phyloP scores from a whole-genome alignment of 2,888 invertebrate species.

The Anthophora plumipes region DNA sequence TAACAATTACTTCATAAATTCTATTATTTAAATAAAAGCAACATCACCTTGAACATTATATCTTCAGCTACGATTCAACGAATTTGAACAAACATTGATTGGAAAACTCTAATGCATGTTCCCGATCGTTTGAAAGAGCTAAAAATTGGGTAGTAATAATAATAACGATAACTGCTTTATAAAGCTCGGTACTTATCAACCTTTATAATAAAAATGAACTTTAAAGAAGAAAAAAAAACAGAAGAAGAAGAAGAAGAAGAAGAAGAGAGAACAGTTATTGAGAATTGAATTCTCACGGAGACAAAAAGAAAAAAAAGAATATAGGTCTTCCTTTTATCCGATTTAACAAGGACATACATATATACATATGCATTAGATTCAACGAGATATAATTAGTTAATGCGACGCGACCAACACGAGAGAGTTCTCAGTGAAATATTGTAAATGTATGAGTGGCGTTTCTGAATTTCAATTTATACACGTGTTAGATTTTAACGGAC shows the following conservation, averaged over 20 bases:
- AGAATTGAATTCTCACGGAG: slow-evolving; percentile 14
- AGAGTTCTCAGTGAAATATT: slow-evolving; percentile 44
- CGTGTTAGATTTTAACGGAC: slow-evolving; percentile 13
- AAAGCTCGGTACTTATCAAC: slow-evolving; percentile 7
- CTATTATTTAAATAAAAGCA: neutral
- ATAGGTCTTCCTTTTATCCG: slow-evolving; percentile 70
- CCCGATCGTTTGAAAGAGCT: slow-evolving; percentile 7
- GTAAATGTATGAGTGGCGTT: slow-evolving; percentile 60
- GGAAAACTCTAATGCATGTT: neutral
- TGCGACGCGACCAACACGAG: slow-evolving; percentile 61
- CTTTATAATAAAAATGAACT: slow-evolving; percentile 2
- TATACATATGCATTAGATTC: slow-evolving; percentile 44
- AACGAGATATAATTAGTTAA: slow-evolving; percentile 47
- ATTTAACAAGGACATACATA: slow-evolving; percentile 51
- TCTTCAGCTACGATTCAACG: neutral
- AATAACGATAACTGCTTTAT: neutral
- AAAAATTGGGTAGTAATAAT: neutral
- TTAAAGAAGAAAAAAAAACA: too few species aligned
- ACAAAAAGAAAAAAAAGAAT: slow-evolving; percentile 44
- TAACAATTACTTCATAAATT: neutral
- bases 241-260: too few species aligned
- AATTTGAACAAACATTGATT: neutral
- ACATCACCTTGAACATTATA: neutral
- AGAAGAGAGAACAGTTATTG: slow-evolving; percentile 20
- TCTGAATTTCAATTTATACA: slow-evolving; percentile 25